phyloP scores from a whole-genome alignment of 2,888 invertebrate species.

The Drosophila atroscutellata region DNA sequence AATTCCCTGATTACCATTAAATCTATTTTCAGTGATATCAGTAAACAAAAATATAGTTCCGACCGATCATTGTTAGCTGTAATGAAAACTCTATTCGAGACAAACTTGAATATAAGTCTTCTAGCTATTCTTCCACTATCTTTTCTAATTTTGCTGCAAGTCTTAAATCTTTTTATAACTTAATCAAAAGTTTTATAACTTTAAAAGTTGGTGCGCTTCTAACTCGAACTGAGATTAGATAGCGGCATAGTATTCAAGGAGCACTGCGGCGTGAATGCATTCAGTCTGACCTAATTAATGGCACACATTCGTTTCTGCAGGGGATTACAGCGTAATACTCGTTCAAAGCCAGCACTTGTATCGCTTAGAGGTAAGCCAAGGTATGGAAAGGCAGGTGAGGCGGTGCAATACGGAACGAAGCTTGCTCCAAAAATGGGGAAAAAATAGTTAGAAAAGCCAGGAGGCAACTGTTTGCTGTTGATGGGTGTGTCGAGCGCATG shows the following conservation, averaged over 20 bases:
- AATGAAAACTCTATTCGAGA: neutral
- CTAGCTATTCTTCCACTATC: no score
- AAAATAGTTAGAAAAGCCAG: constrained; percentile 43
- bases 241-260: constrained; percentile 11
- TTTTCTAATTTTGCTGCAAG: neutral
- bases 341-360: constrained; percentile 55
- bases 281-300: constrained; percentile 72
- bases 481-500: constrained; percentile 78
- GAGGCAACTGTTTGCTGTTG: constrained; percentile 75
- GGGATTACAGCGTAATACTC: constrained; percentile 64
- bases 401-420: neutral
- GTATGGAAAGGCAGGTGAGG: neutral
- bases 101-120: neutral
- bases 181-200: constrained; percentile 7
- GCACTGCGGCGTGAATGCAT: constrained; percentile 23
- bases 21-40: neutral
- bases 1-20: neutral
- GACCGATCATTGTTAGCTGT: neutral
- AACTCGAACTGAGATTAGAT: constrained; percentile 39
- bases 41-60: neutral
- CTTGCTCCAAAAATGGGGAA: neutral
- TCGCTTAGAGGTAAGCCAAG: constrained; percentile 32
- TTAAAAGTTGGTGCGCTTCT: constrained; percentile 19
- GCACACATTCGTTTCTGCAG: constrained; percentile 54
- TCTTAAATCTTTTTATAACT: neutral